Percentiles rank a stretch among this genome's conserved stretches.
Evolutionary conservation across 2,888 invertebrate genomes (phyloP).

Genomic region (Calameuta filiformis): DNA sequence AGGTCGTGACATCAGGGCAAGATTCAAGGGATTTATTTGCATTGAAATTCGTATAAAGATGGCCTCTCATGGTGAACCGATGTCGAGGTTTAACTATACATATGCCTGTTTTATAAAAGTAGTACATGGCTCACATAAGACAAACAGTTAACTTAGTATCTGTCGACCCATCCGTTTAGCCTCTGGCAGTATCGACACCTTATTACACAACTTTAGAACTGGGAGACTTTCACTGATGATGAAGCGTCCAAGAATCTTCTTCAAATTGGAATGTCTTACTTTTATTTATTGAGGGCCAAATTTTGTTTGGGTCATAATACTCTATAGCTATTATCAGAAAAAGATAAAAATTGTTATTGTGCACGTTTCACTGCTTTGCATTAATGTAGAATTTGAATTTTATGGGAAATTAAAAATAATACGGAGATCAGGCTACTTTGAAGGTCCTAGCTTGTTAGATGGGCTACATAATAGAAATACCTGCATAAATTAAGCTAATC

Average conservation of each 20-base stretch:
- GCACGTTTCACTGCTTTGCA: not conserved
- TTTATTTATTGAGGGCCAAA: not conserved
- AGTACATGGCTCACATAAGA: constrained; percentile 9
- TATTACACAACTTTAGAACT: constrained; percentile 29
- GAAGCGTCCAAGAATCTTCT: constrained; percentile 28
- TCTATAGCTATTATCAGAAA: not conserved
- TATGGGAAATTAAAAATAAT: not conserved
- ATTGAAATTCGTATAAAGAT: not conserved
- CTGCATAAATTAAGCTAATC: not conserved
- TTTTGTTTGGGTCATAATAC: not conserved
- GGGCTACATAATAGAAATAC: not conserved
- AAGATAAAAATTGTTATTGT: not conserved
- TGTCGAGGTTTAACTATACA: not conserved
- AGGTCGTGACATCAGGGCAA: not conserved
- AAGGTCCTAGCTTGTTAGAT: not conserved
- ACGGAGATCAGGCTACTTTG: not conserved
- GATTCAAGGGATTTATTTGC: not conserved
- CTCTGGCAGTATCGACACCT: constrained; percentile 23
- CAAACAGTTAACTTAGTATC: constrained; percentile 18
- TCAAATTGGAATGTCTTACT: not conserved
- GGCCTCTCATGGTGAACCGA: not conserved
- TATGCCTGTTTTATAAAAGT: not conserved
- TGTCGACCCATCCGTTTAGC: constrained; percentile 21
- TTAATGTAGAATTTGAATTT: not conserved
- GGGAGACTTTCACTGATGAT: constrained; percentile 40